Conservation (phyloP, 64 coral and sea anemone genomes). For the Dendrophyllia cribrosa region DNA sequence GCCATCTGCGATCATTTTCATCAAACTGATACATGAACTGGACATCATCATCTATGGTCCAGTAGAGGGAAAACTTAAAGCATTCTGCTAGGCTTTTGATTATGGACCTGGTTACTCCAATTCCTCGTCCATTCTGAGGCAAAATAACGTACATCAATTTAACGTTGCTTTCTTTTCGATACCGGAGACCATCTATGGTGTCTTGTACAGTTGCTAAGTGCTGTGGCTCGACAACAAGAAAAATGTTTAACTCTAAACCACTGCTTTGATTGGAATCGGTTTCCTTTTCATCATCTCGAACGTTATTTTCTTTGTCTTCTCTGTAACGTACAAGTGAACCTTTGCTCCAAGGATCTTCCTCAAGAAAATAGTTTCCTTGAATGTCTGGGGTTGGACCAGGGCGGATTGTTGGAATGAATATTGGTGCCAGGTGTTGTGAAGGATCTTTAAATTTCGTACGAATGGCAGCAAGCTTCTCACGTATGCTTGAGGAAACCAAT, state of each 20-base stretch:
- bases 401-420: conserved; percentile 57
- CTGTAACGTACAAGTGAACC: no score
- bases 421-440: conserved; percentile 36
- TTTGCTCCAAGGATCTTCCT: conserved; percentile 52
- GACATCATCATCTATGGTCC: conserved; percentile 74
- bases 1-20: conserved; percentile 49
- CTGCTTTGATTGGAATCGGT: neutral
- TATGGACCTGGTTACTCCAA: conserved; percentile 64
- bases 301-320: neutral
- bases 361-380: conserved; percentile 57
- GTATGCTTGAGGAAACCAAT: neutral
- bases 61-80: conserved; percentile 46
- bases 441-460: conserved; percentile 37
- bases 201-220: conserved; percentile 13
- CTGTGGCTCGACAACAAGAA: conserved; percentile 57
- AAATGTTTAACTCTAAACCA: conserved; percentile 8
- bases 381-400: conserved; percentile 9
- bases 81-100: conserved; percentile 58
- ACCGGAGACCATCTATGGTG: neutral
- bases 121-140: conserved; percentile 47
- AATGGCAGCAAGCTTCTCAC: conserved; percentile 16
- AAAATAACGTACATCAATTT: conserved; percentile 42
- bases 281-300: neutral
- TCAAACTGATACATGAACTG: conserved; percentile 59
- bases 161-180: conserved; percentile 19